These are phyloP conservation scores for Orgyia antiqua DNA, from an alignment of 2,888 invertebrate species.

Conservation along the genomic window DNA sequence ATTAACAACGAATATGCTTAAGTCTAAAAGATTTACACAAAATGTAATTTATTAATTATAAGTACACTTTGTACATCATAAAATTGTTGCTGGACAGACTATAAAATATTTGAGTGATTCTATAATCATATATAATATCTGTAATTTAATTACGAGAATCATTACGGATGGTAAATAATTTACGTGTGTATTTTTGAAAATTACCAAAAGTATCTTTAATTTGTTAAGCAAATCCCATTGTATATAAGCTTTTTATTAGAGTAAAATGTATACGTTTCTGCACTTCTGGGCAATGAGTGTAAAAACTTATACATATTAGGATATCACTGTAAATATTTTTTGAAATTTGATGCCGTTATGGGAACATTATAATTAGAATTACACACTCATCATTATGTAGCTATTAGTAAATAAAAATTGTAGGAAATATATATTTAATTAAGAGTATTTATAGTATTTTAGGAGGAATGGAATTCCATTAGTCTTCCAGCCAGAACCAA, in stretches of 20 bases:
- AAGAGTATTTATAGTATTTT: neutral
- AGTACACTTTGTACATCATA: slow-evolving; percentile 14
- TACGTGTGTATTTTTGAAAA: too few relatives aligned
- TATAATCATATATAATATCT: slow-evolving; percentile 4
- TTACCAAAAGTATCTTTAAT: too few relatives aligned
- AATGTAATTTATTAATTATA: neutral
- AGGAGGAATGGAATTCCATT: neutral
- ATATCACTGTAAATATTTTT: slow-evolving; percentile 15
- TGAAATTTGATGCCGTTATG: too few relatives aligned
- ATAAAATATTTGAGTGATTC: slow-evolving; percentile 28
- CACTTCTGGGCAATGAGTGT: slow-evolving; percentile 69
- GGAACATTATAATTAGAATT: too few relatives aligned
- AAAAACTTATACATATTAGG: slow-evolving; percentile 38
- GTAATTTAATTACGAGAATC: too few relatives aligned
- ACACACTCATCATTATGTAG: too few relatives aligned
- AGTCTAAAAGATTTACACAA: too few relatives aligned
- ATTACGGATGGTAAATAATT: too few relatives aligned
- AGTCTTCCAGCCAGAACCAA: slow-evolving; percentile 2
- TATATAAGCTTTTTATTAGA: slow-evolving; percentile 21
- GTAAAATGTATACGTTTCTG: slow-evolving; percentile 41
- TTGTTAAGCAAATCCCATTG: slow-evolving; percentile 42
- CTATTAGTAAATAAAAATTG: too few relatives aligned
- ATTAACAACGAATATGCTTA: too few relatives aligned
- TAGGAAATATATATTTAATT: too few relatives aligned
- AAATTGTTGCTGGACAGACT: slow-evolving; percentile 41